These are phyloP conservation scores for Anthrax anthrax DNA, from an alignment of 2,888 invertebrate genomes.

Conservation along the genomic window DNA sequence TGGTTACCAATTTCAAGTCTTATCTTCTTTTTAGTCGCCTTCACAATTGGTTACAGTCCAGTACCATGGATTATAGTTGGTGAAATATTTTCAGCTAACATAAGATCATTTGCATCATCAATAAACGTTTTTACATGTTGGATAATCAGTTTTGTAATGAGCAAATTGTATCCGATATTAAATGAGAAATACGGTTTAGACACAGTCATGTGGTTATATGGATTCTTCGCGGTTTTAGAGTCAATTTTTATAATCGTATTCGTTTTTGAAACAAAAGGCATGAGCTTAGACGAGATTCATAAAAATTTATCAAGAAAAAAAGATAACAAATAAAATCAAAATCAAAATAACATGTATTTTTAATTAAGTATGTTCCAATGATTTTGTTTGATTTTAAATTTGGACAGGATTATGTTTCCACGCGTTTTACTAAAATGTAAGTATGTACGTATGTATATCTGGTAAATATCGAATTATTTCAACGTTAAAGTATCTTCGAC, in stretches of 20 bases:
- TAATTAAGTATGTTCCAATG: too few species aligned
- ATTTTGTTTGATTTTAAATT: too few species aligned
- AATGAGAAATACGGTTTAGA: background rate
- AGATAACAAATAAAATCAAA: background rate
- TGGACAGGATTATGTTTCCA: too few species aligned
- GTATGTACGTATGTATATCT: too few species aligned
- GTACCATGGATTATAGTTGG: conserved; percentile 61
- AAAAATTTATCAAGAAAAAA: conserved; percentile 10
- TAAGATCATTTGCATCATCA: conserved; percentile 41
- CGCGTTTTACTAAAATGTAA: too few species aligned
- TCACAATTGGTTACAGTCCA: conserved; percentile 45
- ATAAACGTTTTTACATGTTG: background rate
- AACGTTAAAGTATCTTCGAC: too few species aligned
- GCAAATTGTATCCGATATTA: background rate
- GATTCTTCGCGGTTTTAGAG: conserved; percentile 16
- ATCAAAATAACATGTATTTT: too few species aligned
- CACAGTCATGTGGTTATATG: background rate
- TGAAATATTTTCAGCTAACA: conserved; percentile 56
- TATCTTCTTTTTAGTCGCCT: background rate
- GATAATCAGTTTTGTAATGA: background rate
- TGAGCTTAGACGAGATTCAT: conserved; percentile 62
- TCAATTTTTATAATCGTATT: conserved; percentile 51
- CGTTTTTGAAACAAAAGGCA: conserved; percentile 72
- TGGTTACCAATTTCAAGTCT: background rate
- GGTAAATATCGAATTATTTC: too few species aligned